Percentiles rank a stretch among this genome's conserved stretches.
These are phyloP conservation scores for Parasteatoda tepidariorum DNA, from an alignment of 1,140 invertebrate species.

Conservation along the genomic window DNA sequence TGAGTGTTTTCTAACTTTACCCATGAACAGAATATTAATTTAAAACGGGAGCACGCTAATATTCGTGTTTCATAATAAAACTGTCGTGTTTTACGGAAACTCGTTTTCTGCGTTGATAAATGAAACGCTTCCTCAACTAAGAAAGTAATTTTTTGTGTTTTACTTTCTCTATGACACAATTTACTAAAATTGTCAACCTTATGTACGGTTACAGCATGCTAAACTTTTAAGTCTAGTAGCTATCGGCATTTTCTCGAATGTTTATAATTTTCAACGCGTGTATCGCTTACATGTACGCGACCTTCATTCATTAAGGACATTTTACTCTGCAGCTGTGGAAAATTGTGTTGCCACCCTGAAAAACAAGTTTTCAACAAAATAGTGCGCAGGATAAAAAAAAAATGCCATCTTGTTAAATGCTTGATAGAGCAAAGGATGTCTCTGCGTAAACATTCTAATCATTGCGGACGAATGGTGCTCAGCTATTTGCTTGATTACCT, in stretches of 20 bases:
- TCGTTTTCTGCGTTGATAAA: neutral
- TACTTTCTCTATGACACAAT: neutral
- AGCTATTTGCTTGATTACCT: too few relatives aligned
- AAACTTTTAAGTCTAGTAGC: neutral
- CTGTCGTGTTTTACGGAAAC: neutral
- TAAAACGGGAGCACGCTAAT: neutral
- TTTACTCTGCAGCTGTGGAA: constrained; percentile 13
- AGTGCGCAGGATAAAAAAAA: neutral
- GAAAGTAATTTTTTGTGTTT: neutral
- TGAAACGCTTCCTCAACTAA: neutral
- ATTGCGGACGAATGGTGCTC: too few relatives aligned
- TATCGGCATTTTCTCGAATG: neutral
- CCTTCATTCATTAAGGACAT: constrained; percentile 41
- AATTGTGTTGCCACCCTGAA: constrained; percentile 39
- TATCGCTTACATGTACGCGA: constrained; percentile 34
- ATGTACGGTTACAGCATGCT: neutral
- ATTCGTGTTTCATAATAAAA: neutral
- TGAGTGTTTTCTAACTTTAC: neutral
- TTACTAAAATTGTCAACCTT: neutral
- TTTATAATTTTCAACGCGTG: constrained; percentile 26
- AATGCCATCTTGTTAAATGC: too few relatives aligned
- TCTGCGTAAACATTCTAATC: too few relatives aligned
- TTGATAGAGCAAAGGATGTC: too few relatives aligned
- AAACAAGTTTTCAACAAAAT: constrained; percentile 16
- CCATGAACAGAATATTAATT: neutral